Base-by-base conservation (phyloP, 2,888 invertebrate species). In the Oxyteleia sp. region DNA sequence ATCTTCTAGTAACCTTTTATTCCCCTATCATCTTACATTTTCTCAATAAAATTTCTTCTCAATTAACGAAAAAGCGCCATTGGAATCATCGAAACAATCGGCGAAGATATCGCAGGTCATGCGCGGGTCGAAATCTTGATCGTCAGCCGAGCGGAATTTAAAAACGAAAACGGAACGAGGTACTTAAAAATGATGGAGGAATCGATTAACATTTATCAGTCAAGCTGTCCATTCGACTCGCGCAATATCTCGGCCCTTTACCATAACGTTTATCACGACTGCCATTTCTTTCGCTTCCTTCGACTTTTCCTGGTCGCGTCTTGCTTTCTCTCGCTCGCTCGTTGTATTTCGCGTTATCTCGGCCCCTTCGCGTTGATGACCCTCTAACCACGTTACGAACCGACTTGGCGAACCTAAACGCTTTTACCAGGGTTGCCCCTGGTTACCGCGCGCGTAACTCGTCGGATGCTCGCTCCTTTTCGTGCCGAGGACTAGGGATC, bases 361-460 rank as follows among this genome's bases (percentile, higher is more conserved):
- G 80, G 83, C 81, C 84, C 85, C 85, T 85, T 84, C 87, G 82
- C 85, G 87, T 87, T 88, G 88, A 89, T 88, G 89, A 89, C 86
- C 87, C 86, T 87, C 86, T 89, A 89, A 88, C 88, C 88, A 86
- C 84, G 88, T 89, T 90, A 89, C 88, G 84, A 82, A 87, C 84
- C 87, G 87, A 89, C 88, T 88, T 86, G 88, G 87, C 87, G 86
- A 87, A 88, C 88, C 86, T 88, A 87, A 89, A 87, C 88, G 88
- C 89, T 88, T 88, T 87, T 88, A 87, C 86, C 85, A 53, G 79
- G 75, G 88, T 88, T 88, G 88, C 89, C 88, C 86, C 82, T 88
- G 86, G 88, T 87, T 85, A 88, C 87, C 84, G 82, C 78, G 53
- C 72, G 64, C 82, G 81, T 71, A 74, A 66, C 74, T 76, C n/a